Percentiles rank a stretch among this genome's conserved stretches.
Evolutionary conservation across 2,113 vertebrate genomes (phyloP).

Genomic region (Macrotis lagotis): DNA sequence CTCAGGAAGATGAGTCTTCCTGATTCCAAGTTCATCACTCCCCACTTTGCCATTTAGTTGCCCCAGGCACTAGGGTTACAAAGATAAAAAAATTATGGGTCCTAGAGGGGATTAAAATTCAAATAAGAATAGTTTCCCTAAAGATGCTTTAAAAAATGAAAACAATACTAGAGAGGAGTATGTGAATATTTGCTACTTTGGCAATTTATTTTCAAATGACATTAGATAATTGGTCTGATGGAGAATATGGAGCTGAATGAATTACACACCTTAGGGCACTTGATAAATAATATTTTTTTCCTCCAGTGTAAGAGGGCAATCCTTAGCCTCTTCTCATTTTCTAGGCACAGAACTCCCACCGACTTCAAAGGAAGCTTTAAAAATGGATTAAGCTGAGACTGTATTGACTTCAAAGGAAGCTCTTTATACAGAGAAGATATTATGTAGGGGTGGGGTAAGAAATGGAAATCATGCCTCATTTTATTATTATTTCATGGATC

Average conservation of each 20-base stretch:
- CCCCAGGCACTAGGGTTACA: background rate
- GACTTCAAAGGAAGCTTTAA: conserved; percentile 76
- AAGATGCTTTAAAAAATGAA: conserved; percentile 20
- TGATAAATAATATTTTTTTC: conserved; percentile 47
- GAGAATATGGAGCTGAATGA: conserved; percentile 23
- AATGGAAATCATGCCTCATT: conserved; percentile 41
- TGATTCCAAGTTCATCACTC: background rate
- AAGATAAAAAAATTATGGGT: background rate
- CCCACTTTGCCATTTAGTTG: background rate
- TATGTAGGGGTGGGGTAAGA: background rate
- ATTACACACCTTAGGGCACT: conserved; percentile 1
- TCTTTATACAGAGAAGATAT: conserved; percentile 57
- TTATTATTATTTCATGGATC: conserved; percentile 49
- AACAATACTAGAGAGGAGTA: conserved; percentile 1
- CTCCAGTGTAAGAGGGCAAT: conserved; percentile 29
- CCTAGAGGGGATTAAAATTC: background rate
- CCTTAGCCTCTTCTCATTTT: conserved; percentile 45
- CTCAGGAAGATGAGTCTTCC: background rate
- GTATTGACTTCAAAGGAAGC: conserved; percentile 71
- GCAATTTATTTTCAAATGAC: conserved; percentile 33
- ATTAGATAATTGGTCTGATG: conserved; percentile 38
- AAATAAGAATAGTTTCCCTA: background rate
- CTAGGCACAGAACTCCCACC: conserved; percentile 54
- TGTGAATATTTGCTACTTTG: background rate
- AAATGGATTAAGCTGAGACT: conserved; percentile 75